These are phyloP conservation scores for Lycocerus yunnanus DNA, from an alignment of 2,888 invertebrate genomes.

Conservation along the genomic window DNA sequence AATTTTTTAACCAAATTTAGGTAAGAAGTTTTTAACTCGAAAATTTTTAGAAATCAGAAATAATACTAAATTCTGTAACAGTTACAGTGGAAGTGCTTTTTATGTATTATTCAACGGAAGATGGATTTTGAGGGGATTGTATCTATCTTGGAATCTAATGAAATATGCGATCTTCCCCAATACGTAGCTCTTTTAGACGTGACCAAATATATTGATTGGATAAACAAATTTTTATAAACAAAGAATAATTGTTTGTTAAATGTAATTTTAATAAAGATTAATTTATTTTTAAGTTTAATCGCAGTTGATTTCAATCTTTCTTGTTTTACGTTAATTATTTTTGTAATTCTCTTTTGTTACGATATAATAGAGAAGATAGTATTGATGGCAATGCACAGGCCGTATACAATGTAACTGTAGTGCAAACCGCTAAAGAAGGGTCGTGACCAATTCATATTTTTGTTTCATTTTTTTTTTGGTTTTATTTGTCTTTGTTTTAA, in stretches of 20 bases:
- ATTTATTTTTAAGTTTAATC: no score
- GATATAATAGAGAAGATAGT: no score
- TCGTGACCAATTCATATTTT: no score
- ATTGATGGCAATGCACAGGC: no score
- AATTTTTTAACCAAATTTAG: not conserved
- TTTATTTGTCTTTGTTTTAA: no score
- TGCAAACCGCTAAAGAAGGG: no score
- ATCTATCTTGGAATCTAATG: constrained; percentile 52
- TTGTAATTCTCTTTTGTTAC: no score
- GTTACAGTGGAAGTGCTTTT: not conserved
- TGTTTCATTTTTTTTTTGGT: no score
- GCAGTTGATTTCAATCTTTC: no score
- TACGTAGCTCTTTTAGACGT: constrained; percentile 69
- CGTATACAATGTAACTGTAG: no score
- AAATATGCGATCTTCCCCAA: constrained; percentile 63
- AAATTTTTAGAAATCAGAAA: not conserved
- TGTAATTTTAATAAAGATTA: not conserved
- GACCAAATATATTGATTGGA: constrained; percentile 64
- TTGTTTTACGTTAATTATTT: no score
- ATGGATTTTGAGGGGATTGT: constrained; percentile 61
- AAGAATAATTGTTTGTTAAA: not conserved
- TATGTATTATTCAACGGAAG: constrained; percentile 46
- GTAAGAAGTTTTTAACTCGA: not conserved
- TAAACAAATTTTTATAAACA: constrained; percentile 37
- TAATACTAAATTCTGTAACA: not conserved